A percentile compares a stretch with the other conserved stretches of the same genome.
Evolutionary conservation across 2,888 invertebrate species (phyloP).

Genomic region (Acronicta leporina): DNA sequence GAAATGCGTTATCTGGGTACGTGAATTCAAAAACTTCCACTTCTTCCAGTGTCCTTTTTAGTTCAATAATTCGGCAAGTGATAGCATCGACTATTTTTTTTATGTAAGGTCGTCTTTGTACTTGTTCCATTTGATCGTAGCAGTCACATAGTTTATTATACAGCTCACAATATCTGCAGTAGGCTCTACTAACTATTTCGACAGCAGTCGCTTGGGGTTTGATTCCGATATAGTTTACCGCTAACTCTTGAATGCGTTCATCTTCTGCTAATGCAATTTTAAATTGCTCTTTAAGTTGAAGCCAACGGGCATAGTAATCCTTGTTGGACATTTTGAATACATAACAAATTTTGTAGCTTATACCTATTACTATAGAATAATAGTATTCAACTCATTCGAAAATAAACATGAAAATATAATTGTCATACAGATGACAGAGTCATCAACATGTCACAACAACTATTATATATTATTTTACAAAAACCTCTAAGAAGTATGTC

Average conservation of each 20-base stretch:
- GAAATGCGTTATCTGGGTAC: conserved; percentile 92
- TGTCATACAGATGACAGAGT: background rate
- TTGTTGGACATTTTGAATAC: conserved; percentile 71
- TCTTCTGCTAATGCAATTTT: conserved; percentile 70
- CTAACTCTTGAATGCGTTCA: conserved; percentile 73
- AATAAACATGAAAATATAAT: background rate
- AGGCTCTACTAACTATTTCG: conserved; percentile 85
- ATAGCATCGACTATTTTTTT: conserved; percentile 89
- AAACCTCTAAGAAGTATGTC: too few species aligned
- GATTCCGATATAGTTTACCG: conserved; percentile 68
- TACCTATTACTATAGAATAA: background rate
- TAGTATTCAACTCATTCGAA: background rate
- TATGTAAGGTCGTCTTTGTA: conserved; percentile 89
- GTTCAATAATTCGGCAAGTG: conserved; percentile 89
- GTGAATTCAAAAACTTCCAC: conserved; percentile 90
- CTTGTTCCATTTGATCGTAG: conserved; percentile 90
- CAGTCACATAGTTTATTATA: conserved; percentile 89
- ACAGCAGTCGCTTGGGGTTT: conserved; percentile 85
- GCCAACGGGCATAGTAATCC: conserved; percentile 78
- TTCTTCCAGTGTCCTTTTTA: conserved; percentile 88
- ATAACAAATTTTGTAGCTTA: conserved; percentile 14
- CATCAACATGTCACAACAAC: too few species aligned
- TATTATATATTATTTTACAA: background rate
- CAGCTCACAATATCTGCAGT: conserved; percentile 85
- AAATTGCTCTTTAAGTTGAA: conserved; percentile 75